Evolutionary conservation across 2,797 vertebrate species (phyloP).

Genomic region (Xyrichtys novacula): DNA sequence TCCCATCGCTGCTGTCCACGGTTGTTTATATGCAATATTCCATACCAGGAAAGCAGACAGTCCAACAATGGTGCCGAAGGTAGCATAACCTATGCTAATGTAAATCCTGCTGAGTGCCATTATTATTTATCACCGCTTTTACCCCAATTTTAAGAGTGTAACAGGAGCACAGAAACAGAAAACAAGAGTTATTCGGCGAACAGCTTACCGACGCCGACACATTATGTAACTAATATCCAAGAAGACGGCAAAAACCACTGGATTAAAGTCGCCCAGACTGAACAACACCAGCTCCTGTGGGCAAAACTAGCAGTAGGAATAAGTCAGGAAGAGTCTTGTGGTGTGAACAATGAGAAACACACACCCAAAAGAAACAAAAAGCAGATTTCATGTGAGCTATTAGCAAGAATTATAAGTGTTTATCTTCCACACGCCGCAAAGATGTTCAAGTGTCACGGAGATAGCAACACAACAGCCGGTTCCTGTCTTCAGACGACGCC

Average conservation of each 20-base stretch:
- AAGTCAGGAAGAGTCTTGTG: fast-evolving
- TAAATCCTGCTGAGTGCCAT: slow-evolving; percentile 79
- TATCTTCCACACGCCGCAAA: slow-evolving; percentile 30
- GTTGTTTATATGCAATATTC: slow-evolving; percentile 89
- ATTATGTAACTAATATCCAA: slow-evolving; percentile 66
- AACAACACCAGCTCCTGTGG: not conserved
- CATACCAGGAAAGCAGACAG: slow-evolving; percentile 90
- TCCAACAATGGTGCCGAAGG: slow-evolving; percentile 85
- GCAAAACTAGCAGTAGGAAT: not conserved
- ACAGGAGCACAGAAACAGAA: not conserved
- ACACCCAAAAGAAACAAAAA: not conserved
- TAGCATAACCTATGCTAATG: slow-evolving; percentile 88
- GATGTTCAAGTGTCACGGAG: not conserved
- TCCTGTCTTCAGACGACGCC: slow-evolving; percentile 3
- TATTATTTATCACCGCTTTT: not conserved
- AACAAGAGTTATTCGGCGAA: slow-evolving; percentile 22
- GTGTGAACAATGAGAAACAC: fast-evolving
- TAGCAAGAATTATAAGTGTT: slow-evolving; percentile 33
- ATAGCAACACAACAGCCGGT: not conserved
- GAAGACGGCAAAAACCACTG: slow-evolving; percentile 20
- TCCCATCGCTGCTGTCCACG: slow-evolving; percentile 92
- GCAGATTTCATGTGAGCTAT: not conserved
- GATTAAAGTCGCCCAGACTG: not conserved
- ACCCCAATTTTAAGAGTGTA: not conserved
- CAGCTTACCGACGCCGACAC: slow-evolving; percentile 58